Evolutionary conservation across 2,888 invertebrate genomes (phyloP).

Genomic region (Drosophila paramelanica): DNA sequence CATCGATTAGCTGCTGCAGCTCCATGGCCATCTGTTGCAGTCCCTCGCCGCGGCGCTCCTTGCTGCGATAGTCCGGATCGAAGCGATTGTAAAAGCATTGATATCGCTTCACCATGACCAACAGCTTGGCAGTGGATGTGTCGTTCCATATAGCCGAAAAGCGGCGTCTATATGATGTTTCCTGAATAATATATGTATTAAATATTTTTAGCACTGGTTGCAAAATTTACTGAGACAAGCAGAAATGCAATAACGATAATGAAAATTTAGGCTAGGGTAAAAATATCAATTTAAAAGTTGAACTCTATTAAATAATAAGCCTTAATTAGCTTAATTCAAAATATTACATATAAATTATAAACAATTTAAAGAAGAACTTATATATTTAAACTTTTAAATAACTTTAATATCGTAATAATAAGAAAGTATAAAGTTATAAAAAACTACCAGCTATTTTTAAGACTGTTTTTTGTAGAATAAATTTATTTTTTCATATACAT

Average conservation of each 20-base stretch:
- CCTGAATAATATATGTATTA: slow-evolving; percentile 42
- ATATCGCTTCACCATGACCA: slow-evolving; percentile 75
- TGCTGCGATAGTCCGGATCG: slow-evolving; percentile 81
- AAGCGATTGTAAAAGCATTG: slow-evolving; percentile 82
- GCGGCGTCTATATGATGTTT: slow-evolving; percentile 80
- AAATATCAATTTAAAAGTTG: no score
- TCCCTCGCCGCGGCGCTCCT: slow-evolving; percentile 81
- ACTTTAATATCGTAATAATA: no score
- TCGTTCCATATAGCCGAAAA: slow-evolving; percentile 83
- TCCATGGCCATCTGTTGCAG: slow-evolving; percentile 80
- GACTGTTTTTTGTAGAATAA: no score
- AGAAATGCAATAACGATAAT: neutral
- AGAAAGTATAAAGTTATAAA: no score
- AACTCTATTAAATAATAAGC: no score
- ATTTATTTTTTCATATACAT: no score
- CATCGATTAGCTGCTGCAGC: slow-evolving; percentile 76
- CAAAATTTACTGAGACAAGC: neutral
- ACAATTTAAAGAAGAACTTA: no score
- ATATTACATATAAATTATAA: no score
- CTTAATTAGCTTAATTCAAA: no score
- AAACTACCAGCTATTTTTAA: no score
- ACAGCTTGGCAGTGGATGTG: slow-evolving; percentile 77
- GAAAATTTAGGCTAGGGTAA: no score
- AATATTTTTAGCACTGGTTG: neutral
- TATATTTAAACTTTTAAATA: no score